These are phyloP conservation scores for Chauna torquata DNA, from an alignment of 2,113 vertebrate genomes.

Conservation along the genomic window DNA sequence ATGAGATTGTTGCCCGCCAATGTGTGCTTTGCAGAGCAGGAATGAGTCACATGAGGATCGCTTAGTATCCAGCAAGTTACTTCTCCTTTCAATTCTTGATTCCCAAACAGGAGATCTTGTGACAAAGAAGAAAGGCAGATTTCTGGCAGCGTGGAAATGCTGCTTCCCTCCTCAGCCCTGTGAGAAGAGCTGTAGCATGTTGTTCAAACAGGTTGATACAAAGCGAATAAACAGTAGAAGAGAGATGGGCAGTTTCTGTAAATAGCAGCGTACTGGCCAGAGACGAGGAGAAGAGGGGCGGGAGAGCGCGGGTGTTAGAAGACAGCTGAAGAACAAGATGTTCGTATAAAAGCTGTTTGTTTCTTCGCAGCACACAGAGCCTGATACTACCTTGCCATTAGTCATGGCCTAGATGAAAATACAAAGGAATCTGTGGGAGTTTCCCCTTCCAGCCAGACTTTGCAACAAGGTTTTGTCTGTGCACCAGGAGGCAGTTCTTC, in stretches of 20 bases:
- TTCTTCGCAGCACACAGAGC: background rate
- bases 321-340: slow-evolving; percentile 12
- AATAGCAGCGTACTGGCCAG: slow-evolving; percentile 12
- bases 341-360: slow-evolving; percentile 32
- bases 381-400: background rate
- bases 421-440: background rate
- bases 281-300: background rate
- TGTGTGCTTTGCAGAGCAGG: slow-evolving; percentile 29
- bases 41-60: slow-evolving; percentile 56
- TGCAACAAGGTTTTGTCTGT: background rate
- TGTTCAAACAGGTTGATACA: slow-evolving; percentile 70
- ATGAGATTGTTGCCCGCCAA: slow-evolving; percentile 43
- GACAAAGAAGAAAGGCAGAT: slow-evolving; percentile 28
- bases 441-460: background rate
- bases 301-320: background rate
- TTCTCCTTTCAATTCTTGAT: slow-evolving; percentile 64
- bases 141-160: slow-evolving; percentile 12
- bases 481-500: background rate
- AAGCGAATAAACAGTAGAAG: slow-evolving; percentile 46
- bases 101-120: slow-evolving; percentile 33
- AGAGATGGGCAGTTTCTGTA: slow-evolving; percentile 52
- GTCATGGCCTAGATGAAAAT: background rate
- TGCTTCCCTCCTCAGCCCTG: background rate
- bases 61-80: slow-evolving; percentile 44
- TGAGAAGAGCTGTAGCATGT: slow-evolving; percentile 46